phyloP scores from a whole-genome alignment of 2,888 invertebrate genomes.

The Plebejus argus region DNA sequence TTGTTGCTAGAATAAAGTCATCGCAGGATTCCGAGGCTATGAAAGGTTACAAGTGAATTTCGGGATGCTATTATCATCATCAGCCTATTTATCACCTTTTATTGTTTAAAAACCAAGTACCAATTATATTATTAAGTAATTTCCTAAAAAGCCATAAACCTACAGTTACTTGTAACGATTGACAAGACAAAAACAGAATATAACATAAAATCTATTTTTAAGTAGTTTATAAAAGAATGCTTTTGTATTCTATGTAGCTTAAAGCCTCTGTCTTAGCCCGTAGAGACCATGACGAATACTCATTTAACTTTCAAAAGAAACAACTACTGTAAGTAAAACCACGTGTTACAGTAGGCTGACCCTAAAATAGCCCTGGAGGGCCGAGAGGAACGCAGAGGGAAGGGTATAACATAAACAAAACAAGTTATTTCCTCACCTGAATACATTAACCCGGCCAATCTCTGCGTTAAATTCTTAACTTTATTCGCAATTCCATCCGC shows the following conservation, averaged over 20 bases:
- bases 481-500: not conserved
- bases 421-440: constrained; percentile 14
- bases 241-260: too few species aligned
- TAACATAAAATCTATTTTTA: too few species aligned
- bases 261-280: too few species aligned
- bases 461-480: constrained; percentile 12
- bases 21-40: not conserved
- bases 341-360: not conserved
- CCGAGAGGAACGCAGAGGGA: not conserved
- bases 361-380: not conserved
- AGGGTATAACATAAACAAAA: constrained; percentile 2
- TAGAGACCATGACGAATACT: too few species aligned
- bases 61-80: too few species aligned
- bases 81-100: too few species aligned
- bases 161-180: too few species aligned
- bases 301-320: not conserved
- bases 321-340: not conserved
- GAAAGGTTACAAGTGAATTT: not conserved
- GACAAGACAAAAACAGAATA: too few species aligned
- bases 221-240: too few species aligned
- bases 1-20: not conserved
- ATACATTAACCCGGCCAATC: not conserved
- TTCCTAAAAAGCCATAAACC: too few species aligned
- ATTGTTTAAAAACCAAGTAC: too few species aligned
- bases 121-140: too few species aligned